Percentiles rank a stretch among this genome's conserved stretches.
Evolutionary conservation across 2,113 vertebrate species (phyloP).

Genomic region (Macroglossus sobrinus): DNA sequence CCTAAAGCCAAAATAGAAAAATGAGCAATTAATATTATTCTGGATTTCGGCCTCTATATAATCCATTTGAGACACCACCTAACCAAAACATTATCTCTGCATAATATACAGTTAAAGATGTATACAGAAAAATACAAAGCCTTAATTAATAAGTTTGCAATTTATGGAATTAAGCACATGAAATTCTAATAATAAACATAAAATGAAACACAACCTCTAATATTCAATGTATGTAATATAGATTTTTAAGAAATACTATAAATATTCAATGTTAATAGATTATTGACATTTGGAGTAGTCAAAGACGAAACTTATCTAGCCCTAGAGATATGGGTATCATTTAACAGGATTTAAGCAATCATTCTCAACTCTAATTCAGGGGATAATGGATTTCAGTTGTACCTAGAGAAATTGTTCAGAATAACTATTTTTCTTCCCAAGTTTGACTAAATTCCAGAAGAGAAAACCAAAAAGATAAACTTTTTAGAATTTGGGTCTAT

Average conservation of each 20-base stretch:
- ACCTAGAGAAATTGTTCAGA: neutral
- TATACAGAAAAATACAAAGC: neutral
- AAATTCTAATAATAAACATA: neutral
- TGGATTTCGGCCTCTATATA: neutral
- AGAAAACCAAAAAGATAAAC: neutral
- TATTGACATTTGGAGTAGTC: neutral
- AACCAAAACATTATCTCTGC: neutral
- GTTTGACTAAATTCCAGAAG: neutral
- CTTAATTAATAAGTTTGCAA: neutral
- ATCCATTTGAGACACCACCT: neutral
- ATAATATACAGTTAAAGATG: neutral
- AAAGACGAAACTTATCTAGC: neutral
- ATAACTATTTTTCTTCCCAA: neutral
- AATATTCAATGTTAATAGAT: neutral
- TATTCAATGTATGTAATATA: neutral
- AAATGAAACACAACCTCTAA: neutral
- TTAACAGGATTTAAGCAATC: constrained; percentile 27
- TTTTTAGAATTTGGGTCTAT: neutral
- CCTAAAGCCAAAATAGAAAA: constrained; percentile 20
- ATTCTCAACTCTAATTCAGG: neutral
- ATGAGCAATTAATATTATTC: neutral
- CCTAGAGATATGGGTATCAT: neutral
- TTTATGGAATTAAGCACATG: neutral
- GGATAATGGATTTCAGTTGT: neutral
- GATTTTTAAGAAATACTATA: neutral